These are phyloP conservation scores for Astur gentilis DNA, from an alignment of 2,113 vertebrate genomes.

Conservation along the genomic window DNA sequence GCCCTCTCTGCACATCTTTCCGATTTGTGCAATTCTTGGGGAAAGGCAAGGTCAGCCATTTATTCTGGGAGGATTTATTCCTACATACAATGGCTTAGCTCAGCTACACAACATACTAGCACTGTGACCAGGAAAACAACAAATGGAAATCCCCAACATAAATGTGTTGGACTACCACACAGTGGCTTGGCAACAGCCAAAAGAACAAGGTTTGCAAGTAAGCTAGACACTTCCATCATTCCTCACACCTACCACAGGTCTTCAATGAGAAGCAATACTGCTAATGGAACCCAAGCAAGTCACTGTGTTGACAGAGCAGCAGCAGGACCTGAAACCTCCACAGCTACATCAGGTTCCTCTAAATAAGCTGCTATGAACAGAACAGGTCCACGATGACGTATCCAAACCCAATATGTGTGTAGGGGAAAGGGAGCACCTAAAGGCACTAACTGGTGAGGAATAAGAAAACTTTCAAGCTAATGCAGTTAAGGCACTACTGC, in stretches of 20 bases:
- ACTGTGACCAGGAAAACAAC: not conserved
- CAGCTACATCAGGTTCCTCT: not conserved
- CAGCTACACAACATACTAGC: not conserved
- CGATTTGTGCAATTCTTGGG: not conserved
- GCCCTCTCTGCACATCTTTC: not conserved
- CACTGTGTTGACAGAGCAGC: not conserved
- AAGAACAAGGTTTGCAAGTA: not conserved
- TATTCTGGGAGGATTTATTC: not conserved
- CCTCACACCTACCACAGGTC: not conserved
- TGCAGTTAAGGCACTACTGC: not conserved
- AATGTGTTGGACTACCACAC: not conserved
- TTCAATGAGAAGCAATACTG: not conserved
- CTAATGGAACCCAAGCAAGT: not conserved
- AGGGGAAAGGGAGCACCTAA: not conserved
- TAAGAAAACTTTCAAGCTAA: not conserved
- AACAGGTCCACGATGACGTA: fast-evolving
- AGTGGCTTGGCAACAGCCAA: not conserved
- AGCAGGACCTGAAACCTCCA: not conserved
- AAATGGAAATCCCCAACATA: not conserved
- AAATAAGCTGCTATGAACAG: not conserved
- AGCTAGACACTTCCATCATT: not conserved
- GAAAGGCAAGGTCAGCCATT: not conserved
- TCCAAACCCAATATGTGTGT: fast-evolving
- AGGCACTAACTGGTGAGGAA: not conserved
- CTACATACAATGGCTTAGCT: not conserved